Conservation (phyloP, 2,113 vertebrate species). For the Polyodon spathula region DNA sequence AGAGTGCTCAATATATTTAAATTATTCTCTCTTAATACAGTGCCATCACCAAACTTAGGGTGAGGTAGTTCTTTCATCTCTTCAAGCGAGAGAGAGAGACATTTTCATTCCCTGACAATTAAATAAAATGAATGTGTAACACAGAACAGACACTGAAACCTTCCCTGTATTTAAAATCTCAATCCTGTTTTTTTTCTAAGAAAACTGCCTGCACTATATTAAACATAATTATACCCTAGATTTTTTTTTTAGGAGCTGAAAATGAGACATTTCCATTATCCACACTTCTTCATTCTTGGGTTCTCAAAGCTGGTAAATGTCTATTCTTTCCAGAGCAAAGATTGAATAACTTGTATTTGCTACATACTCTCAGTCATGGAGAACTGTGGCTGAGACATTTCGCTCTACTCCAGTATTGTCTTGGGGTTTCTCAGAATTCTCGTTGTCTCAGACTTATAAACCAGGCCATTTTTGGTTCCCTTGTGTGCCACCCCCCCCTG, state of each 20-base stretch:
- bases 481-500: no score
- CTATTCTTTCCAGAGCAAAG: neutral
- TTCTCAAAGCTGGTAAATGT: no score
- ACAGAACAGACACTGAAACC: neutral
- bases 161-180: neutral
- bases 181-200: neutral
- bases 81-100: neutral
- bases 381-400: constrained; percentile 22
- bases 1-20: neutral
- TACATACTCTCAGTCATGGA: neutral
- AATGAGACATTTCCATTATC: no score
- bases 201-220: neutral
- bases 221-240: neutral
- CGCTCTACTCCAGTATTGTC: no score
- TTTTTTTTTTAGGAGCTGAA: no score
- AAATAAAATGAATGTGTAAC: neutral
- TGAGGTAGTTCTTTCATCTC: constrained; percentile 1
- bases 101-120: neutral
- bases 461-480: constrained; percentile 22
- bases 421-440: constrained; percentile 19
- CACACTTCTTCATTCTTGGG: no score
- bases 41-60: neutral
- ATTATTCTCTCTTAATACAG: neutral
- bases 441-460: no score
- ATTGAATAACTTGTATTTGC: no score